Conservation (phyloP, 2,888 invertebrate species). For the Vandiemenella viatica region DNA sequence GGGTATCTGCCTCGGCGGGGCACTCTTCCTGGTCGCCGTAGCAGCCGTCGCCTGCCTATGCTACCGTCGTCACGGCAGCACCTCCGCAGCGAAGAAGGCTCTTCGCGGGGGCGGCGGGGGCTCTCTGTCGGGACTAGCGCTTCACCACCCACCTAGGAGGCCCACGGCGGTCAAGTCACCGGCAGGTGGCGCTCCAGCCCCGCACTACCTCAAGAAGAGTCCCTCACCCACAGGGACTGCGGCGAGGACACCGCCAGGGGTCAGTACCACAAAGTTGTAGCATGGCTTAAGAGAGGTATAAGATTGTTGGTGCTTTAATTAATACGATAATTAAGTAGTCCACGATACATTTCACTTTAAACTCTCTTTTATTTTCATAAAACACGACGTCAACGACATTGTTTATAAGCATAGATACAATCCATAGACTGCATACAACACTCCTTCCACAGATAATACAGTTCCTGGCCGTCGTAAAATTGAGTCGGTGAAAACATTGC, state of each 20-base stretch:
- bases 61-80: conserved; percentile 32
- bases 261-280: conserved; percentile 24
- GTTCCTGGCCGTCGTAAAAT: too few relatives aligned
- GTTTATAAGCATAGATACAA: too few relatives aligned
- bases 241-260: conserved; percentile 36
- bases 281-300: too few relatives aligned
- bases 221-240: conserved; percentile 58
- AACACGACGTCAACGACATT: too few relatives aligned
- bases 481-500: too few relatives aligned
- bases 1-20: conserved; percentile 44
- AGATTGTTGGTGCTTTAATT: too few relatives aligned
- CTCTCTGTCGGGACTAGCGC: conserved; percentile 30
- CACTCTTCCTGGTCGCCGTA: conserved; percentile 40
- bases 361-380: too few relatives aligned
- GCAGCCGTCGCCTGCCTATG: conserved; percentile 49
- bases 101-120: conserved; percentile 4
- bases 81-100: conserved; percentile 3
- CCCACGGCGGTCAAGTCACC: conserved; percentile 77
- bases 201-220: conserved; percentile 82
- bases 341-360: too few relatives aligned
- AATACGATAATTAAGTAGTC: too few relatives aligned
- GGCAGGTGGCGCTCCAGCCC: conserved; percentile 47
- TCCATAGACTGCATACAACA: too few relatives aligned
- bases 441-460: too few relatives aligned
- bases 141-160: conserved; percentile 54